A percentile compares a stretch with the other conserved stretches of the same genome.
phyloP scores from a whole-genome alignment of 2,113 vertebrate species.

The Ploceus nigricollis region DNA sequence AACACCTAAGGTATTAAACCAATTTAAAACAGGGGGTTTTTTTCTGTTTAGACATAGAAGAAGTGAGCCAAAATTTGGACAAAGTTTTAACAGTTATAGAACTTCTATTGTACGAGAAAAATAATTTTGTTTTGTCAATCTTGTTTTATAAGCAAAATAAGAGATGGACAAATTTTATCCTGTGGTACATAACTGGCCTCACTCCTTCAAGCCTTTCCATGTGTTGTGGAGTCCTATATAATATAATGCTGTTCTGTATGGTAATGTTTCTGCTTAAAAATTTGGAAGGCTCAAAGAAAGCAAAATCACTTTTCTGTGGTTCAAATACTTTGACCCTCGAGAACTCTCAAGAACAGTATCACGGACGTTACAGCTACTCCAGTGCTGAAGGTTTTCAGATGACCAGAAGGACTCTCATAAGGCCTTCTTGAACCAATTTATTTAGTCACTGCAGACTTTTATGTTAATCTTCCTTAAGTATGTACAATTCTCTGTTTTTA shows the following conservation, averaged over 20 bases:
- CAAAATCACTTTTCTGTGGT: not conserved
- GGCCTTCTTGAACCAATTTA: not conserved
- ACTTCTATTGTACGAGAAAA: not conserved
- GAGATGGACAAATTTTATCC: not conserved
- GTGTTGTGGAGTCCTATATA: not conserved
- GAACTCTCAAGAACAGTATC: not conserved
- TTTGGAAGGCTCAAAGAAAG: not conserved
- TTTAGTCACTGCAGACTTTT: not conserved
- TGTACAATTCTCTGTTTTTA: not conserved
- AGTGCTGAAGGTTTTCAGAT: not conserved
- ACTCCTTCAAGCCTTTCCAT: not conserved
- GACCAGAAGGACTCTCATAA: not conserved
- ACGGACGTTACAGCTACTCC: accelerated
- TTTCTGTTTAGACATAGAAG: not conserved
- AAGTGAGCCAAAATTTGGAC: not conserved
- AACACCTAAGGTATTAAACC: not conserved
- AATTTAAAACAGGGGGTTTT: not conserved
- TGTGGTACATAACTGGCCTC: not conserved
- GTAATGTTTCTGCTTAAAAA: not conserved
- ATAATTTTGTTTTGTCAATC: not conserved
- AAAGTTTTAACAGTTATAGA: not conserved
- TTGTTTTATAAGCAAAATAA: not conserved
- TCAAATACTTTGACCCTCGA: not conserved
- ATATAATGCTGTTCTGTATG: not conserved
- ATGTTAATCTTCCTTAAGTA: not conserved